Conservation (phyloP, 2,888 invertebrate genomes). For the Polietes domitor region DNA sequence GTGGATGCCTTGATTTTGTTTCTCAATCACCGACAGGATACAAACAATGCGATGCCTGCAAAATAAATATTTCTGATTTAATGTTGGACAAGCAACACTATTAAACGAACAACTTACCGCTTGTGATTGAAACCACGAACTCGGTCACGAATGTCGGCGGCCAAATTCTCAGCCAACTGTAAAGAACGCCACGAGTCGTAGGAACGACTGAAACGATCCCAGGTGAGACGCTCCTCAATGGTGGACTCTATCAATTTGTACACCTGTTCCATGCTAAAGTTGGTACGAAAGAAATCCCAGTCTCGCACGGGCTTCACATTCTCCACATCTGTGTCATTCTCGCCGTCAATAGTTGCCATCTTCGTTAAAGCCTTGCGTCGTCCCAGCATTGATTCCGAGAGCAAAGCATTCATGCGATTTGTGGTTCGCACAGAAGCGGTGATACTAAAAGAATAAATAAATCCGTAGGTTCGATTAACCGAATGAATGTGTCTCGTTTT, state of each 20-base stretch:
- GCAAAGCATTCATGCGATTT: constrained; percentile 79
- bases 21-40: constrained; percentile 79
- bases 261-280: constrained; percentile 80
- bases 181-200: constrained; percentile 80
- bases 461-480: constrained; percentile 17
- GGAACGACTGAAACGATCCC: constrained; percentile 80
- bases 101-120: constrained; percentile 71
- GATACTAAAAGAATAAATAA: constrained; percentile 72
- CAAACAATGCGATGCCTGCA: constrained; percentile 79
- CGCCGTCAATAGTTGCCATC: constrained; percentile 62
- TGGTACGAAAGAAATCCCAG: constrained; percentile 76
- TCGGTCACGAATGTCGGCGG: constrained; percentile 77
- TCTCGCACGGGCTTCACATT: constrained; percentile 75
- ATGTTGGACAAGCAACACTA: neutral
- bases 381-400: constrained; percentile 78
- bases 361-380: constrained; percentile 73
- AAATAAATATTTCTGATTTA: neutral
- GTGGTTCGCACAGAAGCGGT: constrained; percentile 80
- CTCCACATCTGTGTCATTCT: constrained; percentile 64
- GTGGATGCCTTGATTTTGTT: constrained; percentile 78
- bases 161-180: constrained; percentile 77
- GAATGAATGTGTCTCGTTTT: constrained; percentile 33
- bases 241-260: constrained; percentile 77
- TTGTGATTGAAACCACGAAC: constrained; percentile 77
- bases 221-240: constrained; percentile 79